Evolutionary conservation across 1,140 invertebrate species (phyloP), one percentile per base, ranked within the genome.

Genomic region (Orius insidiosus): DNA sequence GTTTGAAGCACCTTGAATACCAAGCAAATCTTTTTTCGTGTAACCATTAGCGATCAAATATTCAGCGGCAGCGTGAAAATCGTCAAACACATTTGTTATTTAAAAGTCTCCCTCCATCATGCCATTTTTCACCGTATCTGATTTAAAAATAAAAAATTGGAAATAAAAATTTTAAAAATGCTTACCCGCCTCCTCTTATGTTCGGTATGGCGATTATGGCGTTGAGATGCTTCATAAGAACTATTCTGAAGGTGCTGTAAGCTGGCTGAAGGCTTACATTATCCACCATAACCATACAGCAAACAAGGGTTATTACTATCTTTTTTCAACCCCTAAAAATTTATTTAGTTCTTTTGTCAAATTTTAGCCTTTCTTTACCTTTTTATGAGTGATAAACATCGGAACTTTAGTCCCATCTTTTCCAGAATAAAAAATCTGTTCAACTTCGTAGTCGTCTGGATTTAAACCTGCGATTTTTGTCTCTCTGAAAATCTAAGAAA

Each of bases 61-160:
- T 64, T 96, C 78, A 1, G 86, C 93, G 11, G 92, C 92, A 49
- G 73, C 67, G 59, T 88, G 83, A 64, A 99, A 97, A 67, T 99
- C 95, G 66, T 97, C 82, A 63, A 98, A 98, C 33, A 82, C 81
- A 67, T 98, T 98, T 67, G 98, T 98, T 98, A 52, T 96, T 94
- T 0, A 79, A 69, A 38, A 92, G 69, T 15, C 85, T 75, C 8
- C 94, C 95, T 10, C 65, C 80, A 63, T 97, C 86, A 63, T 98
- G 93, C 95, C 95, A 98, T 46, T 76, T 78, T 63, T 95, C 85
- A 34, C 95, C 95, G 65, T 98, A 98, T 65, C 98, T 94, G 1
- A 90, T 85, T 60, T 42, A 59, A 50, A 51, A 40, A 40, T 18
- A 10, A 10, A 19, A 31, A 11, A 7, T 10, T 36, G 3, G 4